Conservation (phyloP, 2,113 vertebrate genomes). For the Melanerpes aurifrons region DNA sequence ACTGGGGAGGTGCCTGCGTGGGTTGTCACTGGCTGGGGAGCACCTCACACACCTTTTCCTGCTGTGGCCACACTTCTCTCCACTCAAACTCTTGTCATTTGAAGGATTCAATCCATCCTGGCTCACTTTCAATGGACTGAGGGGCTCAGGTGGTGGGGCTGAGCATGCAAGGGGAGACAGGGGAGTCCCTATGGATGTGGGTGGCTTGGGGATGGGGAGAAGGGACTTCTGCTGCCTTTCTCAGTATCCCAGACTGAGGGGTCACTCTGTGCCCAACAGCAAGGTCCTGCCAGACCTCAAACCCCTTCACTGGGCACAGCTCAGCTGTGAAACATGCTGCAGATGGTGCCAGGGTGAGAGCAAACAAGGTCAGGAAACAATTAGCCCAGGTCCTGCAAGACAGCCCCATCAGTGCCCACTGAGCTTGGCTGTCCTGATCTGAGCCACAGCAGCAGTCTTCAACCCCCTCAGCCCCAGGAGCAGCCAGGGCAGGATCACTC, state of each 20-base stretch:
- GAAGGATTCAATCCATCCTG: neutral
- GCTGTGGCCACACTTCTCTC: neutral
- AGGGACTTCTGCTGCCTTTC: neutral
- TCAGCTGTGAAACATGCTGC: neutral
- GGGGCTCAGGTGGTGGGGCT: neutral
- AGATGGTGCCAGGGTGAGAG: neutral
- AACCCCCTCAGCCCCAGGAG: neutral
- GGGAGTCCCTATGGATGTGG: fast-evolving
- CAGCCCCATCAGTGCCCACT: fast-evolving
- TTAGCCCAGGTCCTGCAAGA: neutral
- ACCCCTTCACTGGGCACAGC: neutral
- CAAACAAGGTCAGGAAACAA: neutral
- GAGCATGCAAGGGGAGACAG: neutral
- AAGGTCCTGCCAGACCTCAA: neutral
- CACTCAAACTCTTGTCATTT: neutral
- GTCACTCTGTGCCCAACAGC: neutral
- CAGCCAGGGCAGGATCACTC: neutral
- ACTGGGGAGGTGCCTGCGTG: neutral
- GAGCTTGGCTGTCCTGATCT: fast-evolving
- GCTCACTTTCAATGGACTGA: neutral
- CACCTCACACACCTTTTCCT: fast-evolving
- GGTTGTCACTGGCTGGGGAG: neutral
- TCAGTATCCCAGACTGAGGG: fast-evolving
- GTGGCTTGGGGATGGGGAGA: neutral
- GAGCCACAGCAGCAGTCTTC: neutral